phyloP scores from a whole-genome alignment of 1,140 invertebrate species.

The Drosophila arizonae region DNA sequence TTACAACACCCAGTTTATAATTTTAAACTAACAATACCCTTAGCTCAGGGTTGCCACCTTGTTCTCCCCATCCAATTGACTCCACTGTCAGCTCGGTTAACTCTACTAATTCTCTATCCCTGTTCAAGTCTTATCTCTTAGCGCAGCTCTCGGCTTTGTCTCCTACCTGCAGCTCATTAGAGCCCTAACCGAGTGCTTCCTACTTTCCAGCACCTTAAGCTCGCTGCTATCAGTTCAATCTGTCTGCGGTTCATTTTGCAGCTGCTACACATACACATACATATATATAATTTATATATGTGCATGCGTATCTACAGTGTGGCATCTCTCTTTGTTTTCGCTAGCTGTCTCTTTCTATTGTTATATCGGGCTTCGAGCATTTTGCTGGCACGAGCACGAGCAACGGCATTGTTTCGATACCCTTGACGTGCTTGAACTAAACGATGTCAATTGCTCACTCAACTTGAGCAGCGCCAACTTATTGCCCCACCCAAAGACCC shows the following conservation, averaged over 20 bases:
- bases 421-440: conserved; percentile 48
- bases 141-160: not conserved
- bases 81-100: too few relatives aligned
- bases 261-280: not conserved
- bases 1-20: too few relatives aligned
- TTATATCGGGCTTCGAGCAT: conserved; percentile 21
- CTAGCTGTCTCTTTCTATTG: conserved; percentile 2
- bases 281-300: not conserved
- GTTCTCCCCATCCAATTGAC: too few relatives aligned
- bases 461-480: conserved; percentile 48
- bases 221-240: not conserved
- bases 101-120: too few relatives aligned
- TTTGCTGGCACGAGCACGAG: conserved; percentile 29
- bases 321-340: not conserved
- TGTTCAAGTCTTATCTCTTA: not conserved
- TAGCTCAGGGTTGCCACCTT: not conserved
- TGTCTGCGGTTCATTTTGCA: not conserved
- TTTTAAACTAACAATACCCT: too few relatives aligned
- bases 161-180: not conserved
- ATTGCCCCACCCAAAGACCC: not conserved
- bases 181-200: not conserved
- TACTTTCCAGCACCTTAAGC: not conserved
- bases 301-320: too few relatives aligned
- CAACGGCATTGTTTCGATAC: conserved; percentile 10
- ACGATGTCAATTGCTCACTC: conserved; percentile 71